Evolutionary conservation across 1,140 invertebrate species (phyloP), one percentile per base, ranked within the genome.

Genomic region (Bradynema listronoti): DNA sequence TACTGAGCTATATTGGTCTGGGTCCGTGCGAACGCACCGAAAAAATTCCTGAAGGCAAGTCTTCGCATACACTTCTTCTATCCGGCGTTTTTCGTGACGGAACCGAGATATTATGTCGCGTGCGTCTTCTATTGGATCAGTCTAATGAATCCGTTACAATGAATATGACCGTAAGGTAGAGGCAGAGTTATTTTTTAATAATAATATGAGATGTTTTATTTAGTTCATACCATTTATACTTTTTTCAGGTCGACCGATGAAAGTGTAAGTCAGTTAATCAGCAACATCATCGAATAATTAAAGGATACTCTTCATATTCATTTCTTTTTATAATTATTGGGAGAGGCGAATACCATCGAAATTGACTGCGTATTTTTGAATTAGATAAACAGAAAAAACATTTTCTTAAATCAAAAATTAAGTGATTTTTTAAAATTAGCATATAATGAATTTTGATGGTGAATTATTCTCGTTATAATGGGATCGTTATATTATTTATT

Each of bases 61-160:
- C 84, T 42, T 72, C 80, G 1, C 91, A 95, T 74, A 87, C 86
- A 0, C 79, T 94, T 16, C 82, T 86, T 52, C 80, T 93, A 46
- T 85, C 87, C 56, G 89, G 90, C 36, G 83, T 90, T 0, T 91
- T 90, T 75, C 83, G 91, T 41, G 90, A 89, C 5, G 89, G 90
- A 0, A 85, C 87, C 54, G 89, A 94, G 62, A 85, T 95, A 27
- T 79, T 97, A 16, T 89, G 92, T 0, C 81, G 86, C 53, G 87
- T 89, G 6, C 87, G 89, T 76, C 75, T 95, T 43, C 87, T 87
- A 0, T 78, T 89, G 5, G 64, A n/a, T 82, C 14, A 85, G 83
- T 33, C 27, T 6, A 68, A 69, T 14, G 55, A 73, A 1, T 85
- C 85, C 54, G 89, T 80, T 9, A 86, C 85, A 24, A 86, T 87